Evolutionary conservation across 2,888 invertebrate species (phyloP).

Genomic region (Papilio elwesi): DNA sequence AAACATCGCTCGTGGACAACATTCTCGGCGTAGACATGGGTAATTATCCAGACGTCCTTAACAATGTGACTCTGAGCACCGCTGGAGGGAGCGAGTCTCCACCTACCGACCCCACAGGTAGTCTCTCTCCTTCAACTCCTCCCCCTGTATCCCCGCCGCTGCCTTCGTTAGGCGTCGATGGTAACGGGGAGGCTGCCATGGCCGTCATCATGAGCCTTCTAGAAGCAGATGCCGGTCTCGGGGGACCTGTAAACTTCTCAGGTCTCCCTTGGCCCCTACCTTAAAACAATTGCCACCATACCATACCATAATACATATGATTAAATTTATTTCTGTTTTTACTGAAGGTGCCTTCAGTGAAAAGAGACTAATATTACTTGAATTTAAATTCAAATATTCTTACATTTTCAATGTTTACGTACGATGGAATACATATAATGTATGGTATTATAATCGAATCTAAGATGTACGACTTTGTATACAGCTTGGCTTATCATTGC

Average conservation of each 20-base stretch:
- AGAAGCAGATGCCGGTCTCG: slow-evolving; percentile 94
- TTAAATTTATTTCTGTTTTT: not conserved
- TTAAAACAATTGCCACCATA: slow-evolving; percentile 56
- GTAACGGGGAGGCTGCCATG: slow-evolving; percentile 95
- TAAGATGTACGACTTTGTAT: no score
- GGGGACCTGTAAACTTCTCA: slow-evolving; percentile 94
- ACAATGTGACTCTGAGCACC: slow-evolving; percentile 67
- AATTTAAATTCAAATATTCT: not conserved
- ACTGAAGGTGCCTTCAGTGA: not conserved
- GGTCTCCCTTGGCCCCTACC: slow-evolving; percentile 94
- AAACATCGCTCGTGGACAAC: slow-evolving; percentile 63
- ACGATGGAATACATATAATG: not conserved
- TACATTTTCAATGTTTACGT: not conserved
- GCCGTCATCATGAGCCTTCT: slow-evolving; percentile 95
- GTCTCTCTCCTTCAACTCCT: slow-evolving; percentile 54
- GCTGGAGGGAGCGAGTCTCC: slow-evolving; percentile 51
- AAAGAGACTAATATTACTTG: not conserved
- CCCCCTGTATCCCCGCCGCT: slow-evolving; percentile 59
- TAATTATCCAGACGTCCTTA: slow-evolving; percentile 58
- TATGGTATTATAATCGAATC: no score
- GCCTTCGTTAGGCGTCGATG: slow-evolving; percentile 81
- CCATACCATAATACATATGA: no score
- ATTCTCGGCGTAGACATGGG: slow-evolving; percentile 55
- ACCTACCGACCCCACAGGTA: slow-evolving; percentile 53
- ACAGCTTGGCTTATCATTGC: no score